Conservation (phyloP, 1,140 invertebrate genomes). For the Drosophila parabipectinata region DNA sequence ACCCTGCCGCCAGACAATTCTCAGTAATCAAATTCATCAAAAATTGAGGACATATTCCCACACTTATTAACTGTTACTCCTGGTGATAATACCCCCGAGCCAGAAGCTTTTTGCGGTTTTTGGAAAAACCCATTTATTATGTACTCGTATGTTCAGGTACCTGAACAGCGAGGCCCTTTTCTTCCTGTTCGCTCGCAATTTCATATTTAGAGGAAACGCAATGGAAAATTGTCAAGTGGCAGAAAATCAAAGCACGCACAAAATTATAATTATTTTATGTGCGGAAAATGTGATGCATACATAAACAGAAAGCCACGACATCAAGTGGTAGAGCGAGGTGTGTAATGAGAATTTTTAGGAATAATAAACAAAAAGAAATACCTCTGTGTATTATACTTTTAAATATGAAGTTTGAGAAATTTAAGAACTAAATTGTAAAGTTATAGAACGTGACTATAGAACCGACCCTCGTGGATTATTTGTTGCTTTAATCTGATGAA, state of each 20-base stretch:
- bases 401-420: background rate
- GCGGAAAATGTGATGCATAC: constrained; percentile 74
- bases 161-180: background rate
- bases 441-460: background rate
- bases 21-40: constrained; percentile 57
- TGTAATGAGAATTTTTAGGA: constrained; percentile 8
- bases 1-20: constrained; percentile 11
- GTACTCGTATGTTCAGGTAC: constrained; percentile 32
- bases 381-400: background rate
- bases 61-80: constrained; percentile 60
- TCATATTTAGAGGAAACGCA: constrained; percentile 63
- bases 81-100: constrained; percentile 52
- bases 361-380: background rate
- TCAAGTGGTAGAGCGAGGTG: constrained; percentile 39
- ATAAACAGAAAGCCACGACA: constrained; percentile 54
- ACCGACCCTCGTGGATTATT: constrained; percentile 11
- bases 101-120: constrained; percentile 46
- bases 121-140: constrained; percentile 35
- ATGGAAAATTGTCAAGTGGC: constrained; percentile 76
- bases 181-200: constrained; percentile 42
- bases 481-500: constrained; percentile 72
- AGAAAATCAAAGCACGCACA: constrained; percentile 79
- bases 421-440: background rate
- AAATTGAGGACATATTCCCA: constrained; percentile 18
- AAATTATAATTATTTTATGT: constrained; percentile 81